Evolutionary conservation across 1,140 invertebrate species (phyloP).

Genomic region (Coptotermes formosanus): DNA sequence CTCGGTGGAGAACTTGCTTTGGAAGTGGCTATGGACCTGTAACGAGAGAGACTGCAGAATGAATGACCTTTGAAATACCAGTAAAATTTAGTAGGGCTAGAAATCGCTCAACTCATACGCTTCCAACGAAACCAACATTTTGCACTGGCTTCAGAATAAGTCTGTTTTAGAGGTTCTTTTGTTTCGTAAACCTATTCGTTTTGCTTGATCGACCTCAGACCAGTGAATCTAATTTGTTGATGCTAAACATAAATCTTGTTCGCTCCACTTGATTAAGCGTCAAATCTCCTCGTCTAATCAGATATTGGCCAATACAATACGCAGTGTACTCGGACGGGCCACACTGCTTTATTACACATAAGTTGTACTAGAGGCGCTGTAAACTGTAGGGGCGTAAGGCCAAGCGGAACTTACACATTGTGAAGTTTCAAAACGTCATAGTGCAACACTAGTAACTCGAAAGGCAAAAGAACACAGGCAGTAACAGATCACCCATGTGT

Average conservation of each 20-base stretch:
- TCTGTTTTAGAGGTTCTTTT: neutral
- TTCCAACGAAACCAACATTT: neutral
- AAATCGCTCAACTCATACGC: neutral
- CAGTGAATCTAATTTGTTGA: conserved; percentile 13
- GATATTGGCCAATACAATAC: neutral
- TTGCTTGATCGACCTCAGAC: neutral
- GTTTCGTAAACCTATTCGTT: conserved; percentile 4
- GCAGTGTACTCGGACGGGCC: neutral
- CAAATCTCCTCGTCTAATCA: conserved; percentile 8
- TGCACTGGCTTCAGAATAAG: neutral
- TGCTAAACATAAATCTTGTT: conserved; percentile 14
- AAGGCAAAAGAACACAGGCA: too few relatives aligned
- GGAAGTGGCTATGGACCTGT: too few relatives aligned
- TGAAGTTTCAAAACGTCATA: too few relatives aligned
- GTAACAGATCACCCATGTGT: too few relatives aligned
- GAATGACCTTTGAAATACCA: too few relatives aligned
- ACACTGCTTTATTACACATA: neutral
- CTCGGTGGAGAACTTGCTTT: too few relatives aligned
- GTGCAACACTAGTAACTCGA: too few relatives aligned
- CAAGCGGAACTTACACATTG: too few relatives aligned
- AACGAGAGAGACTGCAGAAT: too few relatives aligned
- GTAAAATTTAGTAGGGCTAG: neutral
- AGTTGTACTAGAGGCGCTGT: too few relatives aligned
- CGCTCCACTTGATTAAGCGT: conserved; percentile 5
- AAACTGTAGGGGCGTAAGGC: too few relatives aligned